Conservation (phyloP, 2,888 invertebrate genomes). For the Heliconius ethilla region DNA sequence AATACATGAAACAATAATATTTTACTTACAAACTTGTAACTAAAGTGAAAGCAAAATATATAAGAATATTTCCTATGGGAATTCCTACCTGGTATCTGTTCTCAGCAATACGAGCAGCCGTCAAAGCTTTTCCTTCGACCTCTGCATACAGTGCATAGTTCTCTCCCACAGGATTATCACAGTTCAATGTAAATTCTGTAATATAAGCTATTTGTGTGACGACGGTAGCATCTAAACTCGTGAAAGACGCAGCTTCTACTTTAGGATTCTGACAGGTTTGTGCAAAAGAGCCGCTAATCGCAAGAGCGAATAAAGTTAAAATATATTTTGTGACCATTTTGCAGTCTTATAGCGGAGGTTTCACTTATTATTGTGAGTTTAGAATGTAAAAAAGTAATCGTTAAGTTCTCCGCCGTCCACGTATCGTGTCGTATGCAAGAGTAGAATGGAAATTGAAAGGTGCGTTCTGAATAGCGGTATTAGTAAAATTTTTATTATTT, state of each 20-base stretch:
- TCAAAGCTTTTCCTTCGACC: constrained; percentile 91
- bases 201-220: constrained; percentile 95
- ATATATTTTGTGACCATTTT: constrained; percentile 76
- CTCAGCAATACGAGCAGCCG: constrained; percentile 89
- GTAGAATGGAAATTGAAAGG: constrained; percentile 33
- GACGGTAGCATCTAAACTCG: constrained; percentile 95
- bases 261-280: constrained; percentile 82
- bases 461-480: constrained; percentile 24
- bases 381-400: constrained; percentile 18
- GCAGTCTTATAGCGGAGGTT: constrained; percentile 57
- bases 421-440: constrained; percentile 42
- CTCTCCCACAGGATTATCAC: constrained; percentile 84
- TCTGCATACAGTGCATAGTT: constrained; percentile 93
- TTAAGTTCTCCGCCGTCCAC: constrained; percentile 45
- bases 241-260: constrained; percentile 90
- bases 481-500: neutral
- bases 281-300: constrained; percentile 57
- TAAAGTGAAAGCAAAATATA: neutral
- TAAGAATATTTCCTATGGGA: neutral
- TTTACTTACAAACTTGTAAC: neutral
- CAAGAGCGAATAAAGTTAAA: constrained; percentile 59
- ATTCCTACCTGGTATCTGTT: constrained; percentile 88
- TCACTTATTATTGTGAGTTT: constrained; percentile 42
- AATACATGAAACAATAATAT: neutral
- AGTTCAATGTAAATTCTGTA: constrained; percentile 93